A percentile compares a stretch with the other conserved stretches of the same genome.
Evolutionary conservation across 37 sponge, comb jelly and placozoan species (phyloP).

Genomic region (Spongilla lacustris): DNA sequence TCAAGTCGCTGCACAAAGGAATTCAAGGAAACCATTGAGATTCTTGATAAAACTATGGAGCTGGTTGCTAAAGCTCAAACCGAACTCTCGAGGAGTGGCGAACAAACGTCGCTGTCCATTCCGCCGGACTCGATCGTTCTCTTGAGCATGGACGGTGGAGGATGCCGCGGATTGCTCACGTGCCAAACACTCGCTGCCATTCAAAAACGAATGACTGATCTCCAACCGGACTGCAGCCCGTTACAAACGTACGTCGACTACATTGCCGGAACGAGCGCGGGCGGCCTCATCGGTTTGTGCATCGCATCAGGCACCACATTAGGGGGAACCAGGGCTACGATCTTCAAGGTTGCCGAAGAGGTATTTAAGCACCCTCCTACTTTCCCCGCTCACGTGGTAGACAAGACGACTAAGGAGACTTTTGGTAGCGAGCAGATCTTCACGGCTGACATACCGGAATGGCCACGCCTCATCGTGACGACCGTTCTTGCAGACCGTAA

Average conservation of each 20-base stretch:
- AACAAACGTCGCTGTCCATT: neutral
- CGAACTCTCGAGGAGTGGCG: neutral
- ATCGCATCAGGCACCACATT: slow-evolving; percentile 4
- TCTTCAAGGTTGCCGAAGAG: slow-evolving; percentile 20
- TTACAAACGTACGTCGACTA: slow-evolving; percentile 62
- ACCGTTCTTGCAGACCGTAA: slow-evolving; percentile 53
- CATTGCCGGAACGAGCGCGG: slow-evolving; percentile 76
- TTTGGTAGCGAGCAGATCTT: slow-evolving; percentile 24
- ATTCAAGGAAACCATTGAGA: slow-evolving; percentile 22
- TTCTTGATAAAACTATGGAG: neutral
- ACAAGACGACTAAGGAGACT: slow-evolving; percentile 11
- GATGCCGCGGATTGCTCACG: slow-evolving; percentile 48
- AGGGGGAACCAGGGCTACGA: neutral
- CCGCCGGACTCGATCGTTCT: slow-evolving; percentile 14
- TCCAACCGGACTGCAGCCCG: no score
- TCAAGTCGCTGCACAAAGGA: neutral
- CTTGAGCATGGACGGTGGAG: slow-evolving; percentile 74
- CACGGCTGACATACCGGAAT: slow-evolving; percentile 31
- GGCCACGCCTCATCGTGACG: slow-evolving; percentile 55
- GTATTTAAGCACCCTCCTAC: slow-evolving; percentile 4
- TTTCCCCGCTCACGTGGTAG: neutral
- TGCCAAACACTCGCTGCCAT: slow-evolving; percentile 30
- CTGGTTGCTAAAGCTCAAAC: neutral
- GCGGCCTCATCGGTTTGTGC: slow-evolving; percentile 33
- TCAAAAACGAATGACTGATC: slow-evolving; percentile 33